These are phyloP conservation scores for Pogonus chalceus DNA, from an alignment of 1,140 invertebrate species.

Conservation along the genomic window DNA sequence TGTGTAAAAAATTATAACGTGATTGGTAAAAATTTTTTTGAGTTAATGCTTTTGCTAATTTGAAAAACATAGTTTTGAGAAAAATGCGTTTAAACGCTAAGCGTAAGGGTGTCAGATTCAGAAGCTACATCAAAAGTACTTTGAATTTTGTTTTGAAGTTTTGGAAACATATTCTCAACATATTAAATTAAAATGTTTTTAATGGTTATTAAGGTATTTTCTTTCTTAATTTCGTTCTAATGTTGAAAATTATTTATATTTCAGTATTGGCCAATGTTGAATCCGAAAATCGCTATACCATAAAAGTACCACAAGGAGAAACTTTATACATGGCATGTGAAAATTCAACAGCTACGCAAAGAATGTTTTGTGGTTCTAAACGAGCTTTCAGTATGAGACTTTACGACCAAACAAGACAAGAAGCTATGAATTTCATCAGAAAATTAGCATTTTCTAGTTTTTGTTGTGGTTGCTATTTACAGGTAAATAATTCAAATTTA, in stretches of 20 bases:
- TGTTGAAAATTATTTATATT: neutral
- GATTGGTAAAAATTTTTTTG: too few species aligned
- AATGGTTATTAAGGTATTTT: too few species aligned
- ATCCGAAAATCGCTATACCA: constrained; percentile 53
- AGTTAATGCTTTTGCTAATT: too few species aligned
- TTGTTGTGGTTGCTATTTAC: constrained; percentile 26
- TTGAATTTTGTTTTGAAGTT: too few species aligned
- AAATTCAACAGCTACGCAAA: constrained; percentile 40
- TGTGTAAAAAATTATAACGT: too few species aligned
- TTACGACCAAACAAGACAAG: constrained; percentile 52
- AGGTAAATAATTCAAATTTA: constrained; percentile 30
- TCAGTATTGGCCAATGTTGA: constrained; percentile 31
- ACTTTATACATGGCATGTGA: constrained; percentile 52
- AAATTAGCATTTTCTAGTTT: constrained; percentile 37
- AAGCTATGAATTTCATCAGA: constrained; percentile 46
- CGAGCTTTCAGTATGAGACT: constrained; percentile 48
- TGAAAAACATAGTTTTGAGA: too few species aligned
- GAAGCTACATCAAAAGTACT: too few species aligned
- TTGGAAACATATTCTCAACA: too few species aligned
- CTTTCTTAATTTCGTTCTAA: neutral
- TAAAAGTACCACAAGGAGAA: constrained; percentile 49
- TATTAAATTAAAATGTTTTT: neutral
- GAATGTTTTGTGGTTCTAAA: constrained; percentile 46
- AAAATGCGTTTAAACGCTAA: too few species aligned
- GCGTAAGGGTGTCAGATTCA: too few species aligned